Conservation (phyloP, 2,888 invertebrate genomes). For the Melieria picta region DNA sequence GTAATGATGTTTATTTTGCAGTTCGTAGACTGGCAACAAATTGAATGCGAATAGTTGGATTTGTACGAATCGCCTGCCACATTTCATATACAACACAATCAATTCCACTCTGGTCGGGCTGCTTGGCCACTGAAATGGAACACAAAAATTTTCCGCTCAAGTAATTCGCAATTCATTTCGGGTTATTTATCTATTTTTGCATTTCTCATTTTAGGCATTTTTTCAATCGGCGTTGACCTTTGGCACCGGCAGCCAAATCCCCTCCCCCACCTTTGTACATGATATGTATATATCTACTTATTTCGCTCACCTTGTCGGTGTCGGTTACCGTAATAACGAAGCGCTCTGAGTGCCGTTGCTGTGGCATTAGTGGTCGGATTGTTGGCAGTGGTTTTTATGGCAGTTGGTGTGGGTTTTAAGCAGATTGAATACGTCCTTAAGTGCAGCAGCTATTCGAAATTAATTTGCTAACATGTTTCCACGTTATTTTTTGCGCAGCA, state of each 20-base stretch:
- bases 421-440: too few species aligned
- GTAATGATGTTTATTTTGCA: not conserved
- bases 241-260: too few species aligned
- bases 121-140: constrained; percentile 6
- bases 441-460: too few species aligned
- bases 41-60: not conserved
- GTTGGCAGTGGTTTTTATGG: too few species aligned
- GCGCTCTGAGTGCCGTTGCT: too few species aligned
- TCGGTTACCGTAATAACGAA: not conserved
- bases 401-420: too few species aligned
- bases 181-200: not conserved
- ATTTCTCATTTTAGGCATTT: not conserved
- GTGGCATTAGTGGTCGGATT: too few species aligned
- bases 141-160: constrained; percentile 13
- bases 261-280: too few species aligned
- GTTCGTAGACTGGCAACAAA: not conserved
- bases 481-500: too few species aligned
- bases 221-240: too few species aligned
- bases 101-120: not conserved
- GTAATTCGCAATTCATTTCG: constrained; percentile 14
- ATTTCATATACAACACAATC: not conserved
- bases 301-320: not conserved
- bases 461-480: too few species aligned
- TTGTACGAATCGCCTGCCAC: not conserved
- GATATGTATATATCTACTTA: not conserved